Conservation (phyloP, 2,888 invertebrate genomes). For the Lycaena phlaeas region DNA sequence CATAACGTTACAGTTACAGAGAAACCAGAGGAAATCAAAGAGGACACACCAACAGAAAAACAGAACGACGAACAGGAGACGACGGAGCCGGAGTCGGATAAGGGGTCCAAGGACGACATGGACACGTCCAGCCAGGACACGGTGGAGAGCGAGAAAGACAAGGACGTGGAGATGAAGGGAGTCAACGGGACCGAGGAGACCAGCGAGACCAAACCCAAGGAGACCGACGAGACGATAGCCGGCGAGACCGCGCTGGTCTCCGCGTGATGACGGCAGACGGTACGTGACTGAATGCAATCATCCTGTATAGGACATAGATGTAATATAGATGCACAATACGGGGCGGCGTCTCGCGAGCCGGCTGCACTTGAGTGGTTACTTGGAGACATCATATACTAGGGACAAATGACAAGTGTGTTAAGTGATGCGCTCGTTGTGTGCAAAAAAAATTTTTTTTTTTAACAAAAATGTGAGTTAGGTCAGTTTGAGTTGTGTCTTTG, state of each 20-base stretch:
- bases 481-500: too few species aligned
- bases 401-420: too few species aligned
- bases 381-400: too few species aligned
- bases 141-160: conserved; percentile 25
- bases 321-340: conserved; percentile 5
- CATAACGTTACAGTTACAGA: conserved; percentile 21
- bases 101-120: conserved; percentile 36
- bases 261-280: conserved; percentile 38
- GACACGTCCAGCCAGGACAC: conserved; percentile 51
- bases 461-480: too few species aligned
- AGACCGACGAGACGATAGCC: conserved; percentile 18
- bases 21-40: conserved; percentile 19
- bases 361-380: too few species aligned
- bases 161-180: conserved; percentile 25
- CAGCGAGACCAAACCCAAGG: conserved; percentile 20
- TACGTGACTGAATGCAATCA: background rate
- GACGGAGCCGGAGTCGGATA: conserved; percentile 24
- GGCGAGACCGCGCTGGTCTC: conserved; percentile 25
- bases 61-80: conserved; percentile 28
- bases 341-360: too few species aligned
- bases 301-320: background rate
- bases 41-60: conserved; percentile 19
- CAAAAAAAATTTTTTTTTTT: too few species aligned
- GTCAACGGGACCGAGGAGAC: conserved; percentile 35
- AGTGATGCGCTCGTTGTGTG: too few species aligned